Percentiles rank a stretch among this genome's conserved stretches.
Evolutionary conservation across 2,113 vertebrate genomes (phyloP).

Genomic region (Pelusios castaneus): DNA sequence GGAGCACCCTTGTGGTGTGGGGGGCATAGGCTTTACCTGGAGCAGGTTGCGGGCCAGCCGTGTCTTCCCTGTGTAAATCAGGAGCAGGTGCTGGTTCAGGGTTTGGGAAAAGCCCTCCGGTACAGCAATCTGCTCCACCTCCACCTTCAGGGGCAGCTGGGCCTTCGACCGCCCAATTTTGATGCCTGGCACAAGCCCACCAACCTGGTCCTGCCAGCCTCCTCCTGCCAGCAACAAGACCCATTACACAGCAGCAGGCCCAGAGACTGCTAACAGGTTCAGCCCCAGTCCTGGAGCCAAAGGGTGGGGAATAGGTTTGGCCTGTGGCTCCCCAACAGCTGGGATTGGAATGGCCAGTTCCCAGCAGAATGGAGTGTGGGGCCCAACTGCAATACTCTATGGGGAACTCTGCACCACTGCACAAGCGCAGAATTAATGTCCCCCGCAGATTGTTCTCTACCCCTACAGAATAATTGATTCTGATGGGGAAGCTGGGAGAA

Average conservation of each 20-base stretch:
- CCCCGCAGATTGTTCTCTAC: too few species aligned
- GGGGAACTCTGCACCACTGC: neutral
- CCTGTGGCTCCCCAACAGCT: neutral
- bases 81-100: constrained; percentile 87
- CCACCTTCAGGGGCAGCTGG: constrained; percentile 86
- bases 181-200: constrained; percentile 89
- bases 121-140: constrained; percentile 83
- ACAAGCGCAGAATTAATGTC: neutral
- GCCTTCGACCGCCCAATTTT: constrained; percentile 89
- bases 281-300: fast-evolving
- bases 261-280: neutral
- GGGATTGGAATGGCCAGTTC: too few species aligned
- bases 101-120: constrained; percentile 78
- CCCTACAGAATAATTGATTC: too few species aligned
- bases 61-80: constrained; percentile 96
- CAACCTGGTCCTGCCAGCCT: constrained; percentile 98
- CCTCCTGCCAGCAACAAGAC: constrained; percentile 80
- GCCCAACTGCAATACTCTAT: too few species aligned
- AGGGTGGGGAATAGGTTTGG: too few species aligned
- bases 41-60: constrained; percentile 94
- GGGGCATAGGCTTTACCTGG: constrained; percentile 78
- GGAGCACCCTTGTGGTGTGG: neutral
- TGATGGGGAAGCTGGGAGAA: neutral
- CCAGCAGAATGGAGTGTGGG: too few species aligned
- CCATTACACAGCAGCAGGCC: fast-evolving